Base-by-base conservation (phyloP, 2,888 invertebrate genomes). In the Notodonta ziczac region DNA sequence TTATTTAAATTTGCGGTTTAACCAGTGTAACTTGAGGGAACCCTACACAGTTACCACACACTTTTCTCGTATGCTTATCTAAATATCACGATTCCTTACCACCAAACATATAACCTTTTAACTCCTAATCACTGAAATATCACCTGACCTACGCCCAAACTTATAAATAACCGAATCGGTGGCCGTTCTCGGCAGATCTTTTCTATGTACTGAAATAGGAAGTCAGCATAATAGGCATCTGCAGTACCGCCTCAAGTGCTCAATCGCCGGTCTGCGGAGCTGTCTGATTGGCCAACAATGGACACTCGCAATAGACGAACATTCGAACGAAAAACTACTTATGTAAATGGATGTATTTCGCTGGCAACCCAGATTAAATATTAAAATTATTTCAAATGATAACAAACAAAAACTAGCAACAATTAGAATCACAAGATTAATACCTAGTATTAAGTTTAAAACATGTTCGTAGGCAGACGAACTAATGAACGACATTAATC, bases 271-370 rank as follows among this genome's bases (percentile, higher is more conserved):
- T 76, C 74, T 80, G 81, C 82, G 81, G 72, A 76, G 67, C 60
- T 57, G 32, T 69, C 71, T 86, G 85, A 89, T 89, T 86, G 85
- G 76, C 60, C 69, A 60, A 89, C 89, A 90, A 89, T 85, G 74
- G 78, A 59, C 63, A 69, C 61, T 59, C 56, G 42, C 75, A 75
- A 76, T 77, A 72, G 78, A 69, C 60, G 48, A 59, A 61, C 55
- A 63, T 61, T 58, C 60, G 42, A 54, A 46, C 61, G 57, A 67
- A 52, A 50, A 50, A 8, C 50, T 10, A 46, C 24, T 24, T 12
- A 12, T 40, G 6, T 42, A 42, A n/a, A n/a, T 46, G n/a, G 13
- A 5, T 46, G n/a, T n/a, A 46, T 46, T 46, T 46, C 13, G n/a
- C 5, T 10, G 42, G 24, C 4, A 9, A 10, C 42, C 42, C 42